Evolutionary conservation across 2,888 invertebrate genomes (phyloP).

Genomic region (Agriotes lineatus): DNA sequence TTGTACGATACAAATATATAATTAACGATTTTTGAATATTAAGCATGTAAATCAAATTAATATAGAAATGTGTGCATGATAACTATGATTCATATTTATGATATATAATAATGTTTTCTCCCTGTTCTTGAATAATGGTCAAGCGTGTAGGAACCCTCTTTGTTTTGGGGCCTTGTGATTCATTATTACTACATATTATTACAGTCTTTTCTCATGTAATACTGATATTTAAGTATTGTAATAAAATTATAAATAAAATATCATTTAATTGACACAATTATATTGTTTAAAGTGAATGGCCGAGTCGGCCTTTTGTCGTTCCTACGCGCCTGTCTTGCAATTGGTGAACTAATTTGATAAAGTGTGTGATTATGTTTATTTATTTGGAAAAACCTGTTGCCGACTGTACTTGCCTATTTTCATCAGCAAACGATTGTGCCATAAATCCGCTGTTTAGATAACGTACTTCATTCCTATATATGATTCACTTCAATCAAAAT

Average conservation of each 20-base stretch:
- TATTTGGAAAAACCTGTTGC: constrained; percentile 50
- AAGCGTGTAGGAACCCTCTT: constrained; percentile 56
- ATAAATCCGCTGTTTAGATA: constrained; percentile 42
- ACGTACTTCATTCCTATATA: constrained; percentile 48
- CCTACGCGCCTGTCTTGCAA: constrained; percentile 60
- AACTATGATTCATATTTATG: constrained; percentile 58
- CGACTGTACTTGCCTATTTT: constrained; percentile 60
- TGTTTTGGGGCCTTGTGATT: constrained; percentile 54
- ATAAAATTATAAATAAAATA: constrained; percentile 55
- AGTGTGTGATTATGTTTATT: constrained; percentile 62
- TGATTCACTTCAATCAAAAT: constrained; percentile 40
- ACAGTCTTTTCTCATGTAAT: constrained; percentile 46
- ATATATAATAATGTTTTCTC: constrained; percentile 62
- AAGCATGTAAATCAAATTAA: constrained; percentile 46
- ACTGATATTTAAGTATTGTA: constrained; percentile 48
- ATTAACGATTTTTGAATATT: constrained; percentile 61
- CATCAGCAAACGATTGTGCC: constrained; percentile 47
- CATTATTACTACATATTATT: constrained; percentile 45
- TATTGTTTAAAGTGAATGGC: constrained; percentile 45
- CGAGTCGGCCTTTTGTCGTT: constrained; percentile 40
- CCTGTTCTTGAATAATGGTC: constrained; percentile 64
- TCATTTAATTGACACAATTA: constrained; percentile 59
- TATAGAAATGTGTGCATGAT: constrained; percentile 63
- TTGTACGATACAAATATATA: constrained; percentile 60
- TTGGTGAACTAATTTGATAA: constrained; percentile 65